Evolutionary conservation across 2,113 vertebrate species (phyloP), one percentile per base, ranked within the genome.

Genomic region (Tyto alba): DNA sequence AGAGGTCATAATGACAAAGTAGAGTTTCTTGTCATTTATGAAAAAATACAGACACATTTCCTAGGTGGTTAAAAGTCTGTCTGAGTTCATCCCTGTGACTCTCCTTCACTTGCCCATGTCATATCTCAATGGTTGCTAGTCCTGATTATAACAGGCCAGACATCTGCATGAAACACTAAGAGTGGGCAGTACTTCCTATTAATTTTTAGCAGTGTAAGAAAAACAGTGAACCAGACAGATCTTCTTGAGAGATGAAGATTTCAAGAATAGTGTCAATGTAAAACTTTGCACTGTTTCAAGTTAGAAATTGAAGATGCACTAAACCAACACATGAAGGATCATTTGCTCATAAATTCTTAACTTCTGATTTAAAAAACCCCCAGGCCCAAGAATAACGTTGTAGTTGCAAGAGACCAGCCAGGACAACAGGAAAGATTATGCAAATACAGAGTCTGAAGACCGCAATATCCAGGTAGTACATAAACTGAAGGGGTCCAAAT

Each of bases 401-500:
- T 2, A 57, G 8, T 43, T 87, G 29, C 38, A 77, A 93, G 32
- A 91, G 40, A 23, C 16, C 62, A 73, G 25, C 25, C 15, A 74
- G 22, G 10, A 55, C 25, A 41, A 75, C 19, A 57, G 60, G 73
- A 77, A 62, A 64, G 45, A 76, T 47, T 41, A 59, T 26, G n/a
- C 36, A 88, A 81, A 81, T 4, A 50, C 30, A 59, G 14, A 75
- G 21, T 29, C 8, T 53, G 20, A 84, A 69, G 85, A 71, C 13
- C 34, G 75, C 52, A 91, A 53, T 34, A 62, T 25, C 7, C 3
- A 22, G 17, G 22, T 36, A 62, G 40, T 22, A 14, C 32, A 16
- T 0, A 3, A 41, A 36, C 14, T 20, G 41, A 52, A 73, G 17
- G 38, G 5, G 7, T n/a, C 27, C 26, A 50, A 34, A 30, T 2